Evolutionary conservation across 1,140 invertebrate genomes (phyloP), one percentile per base, ranked within the genome.

Genomic region (Cydia amplana): DNA sequence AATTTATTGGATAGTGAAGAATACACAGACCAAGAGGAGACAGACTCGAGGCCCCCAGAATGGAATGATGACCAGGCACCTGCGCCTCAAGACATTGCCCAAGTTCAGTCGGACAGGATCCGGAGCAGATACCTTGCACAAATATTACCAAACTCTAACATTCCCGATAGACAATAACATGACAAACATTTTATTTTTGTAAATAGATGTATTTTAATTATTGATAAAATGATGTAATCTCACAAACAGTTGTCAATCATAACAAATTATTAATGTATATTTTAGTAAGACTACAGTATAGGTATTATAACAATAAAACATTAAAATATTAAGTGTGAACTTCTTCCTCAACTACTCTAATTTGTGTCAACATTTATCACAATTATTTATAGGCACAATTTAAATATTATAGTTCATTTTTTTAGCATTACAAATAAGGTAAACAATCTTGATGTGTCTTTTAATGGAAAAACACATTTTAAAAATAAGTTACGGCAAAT

Each of bases 111-210:
- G 20, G 86, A 91, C 79, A 85, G 91, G 75, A 92, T 92, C 77
- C 87, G 91, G 32, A 87, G 82, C 73, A 79, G 88, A 81, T 92
- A 92, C 75, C 85, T 92, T 78, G 78, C 91, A 78, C 91, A 92
- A 82, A 86, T 92, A 77, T 83, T 92, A 73, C 88, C 91, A 77
- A 84, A 85, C 72, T 86, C 87, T 79, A 88, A 86, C 84, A 85
- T 85, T 84, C 84, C 86, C 75, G 87, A 90, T 55, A 86, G 88
- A 86, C 85, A 83, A 77, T 85, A 87, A 79, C n/a, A 70, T 70
- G 65, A 70, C 65, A 70, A 67, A 70, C 36, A 70, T 18, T 70
- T 36, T 40, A n/a, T 40, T 60, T 70, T 70, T 70, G 65, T 70
- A 70, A 70, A 70, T 70, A 70, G n/a, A 70, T 70, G 14, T 70